A percentile compares a stretch with the other conserved stretches of the same genome.
Conservation (phyloP, 2,888 invertebrate genomes). For the Polietes domitor region DNA sequence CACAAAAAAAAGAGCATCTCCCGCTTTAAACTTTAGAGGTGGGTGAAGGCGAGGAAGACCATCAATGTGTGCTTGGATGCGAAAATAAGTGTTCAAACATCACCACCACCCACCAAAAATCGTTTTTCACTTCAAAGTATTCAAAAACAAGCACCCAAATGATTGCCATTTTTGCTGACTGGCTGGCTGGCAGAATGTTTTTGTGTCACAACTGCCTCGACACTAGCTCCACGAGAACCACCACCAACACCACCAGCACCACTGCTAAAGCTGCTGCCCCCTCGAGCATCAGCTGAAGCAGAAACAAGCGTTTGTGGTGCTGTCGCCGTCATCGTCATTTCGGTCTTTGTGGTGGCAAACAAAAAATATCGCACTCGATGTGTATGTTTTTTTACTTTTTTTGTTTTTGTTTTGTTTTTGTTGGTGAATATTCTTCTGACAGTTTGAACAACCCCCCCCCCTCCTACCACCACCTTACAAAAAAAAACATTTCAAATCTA, state of each 20-base stretch:
- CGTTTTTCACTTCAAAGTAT: constrained; percentile 27
- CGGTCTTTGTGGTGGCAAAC: constrained; percentile 62
- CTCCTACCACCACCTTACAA: too few relatives aligned
- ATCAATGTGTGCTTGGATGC: neutral
- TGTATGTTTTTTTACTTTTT: neutral
- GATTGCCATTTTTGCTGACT: constrained; percentile 55
- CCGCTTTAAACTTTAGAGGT: neutral
- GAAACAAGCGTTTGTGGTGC: constrained; percentile 41
- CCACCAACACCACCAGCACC: neutral
- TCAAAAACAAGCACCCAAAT: constrained; percentile 54
- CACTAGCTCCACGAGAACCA: too few relatives aligned
- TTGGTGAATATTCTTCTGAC: constrained; percentile 3
- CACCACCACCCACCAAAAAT: neutral
- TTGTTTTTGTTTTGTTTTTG: neutral
- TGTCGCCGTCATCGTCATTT: neutral
- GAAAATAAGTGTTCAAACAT: neutral
- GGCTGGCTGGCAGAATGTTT: neutral
- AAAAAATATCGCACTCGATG: constrained; percentile 45
- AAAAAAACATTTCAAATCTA: constrained; percentile 15
- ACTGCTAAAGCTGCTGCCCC: constrained; percentile 42
- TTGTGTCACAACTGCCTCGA: neutral
- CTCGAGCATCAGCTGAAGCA: constrained; percentile 58
- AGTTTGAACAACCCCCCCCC: neutral
- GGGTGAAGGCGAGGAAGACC: constrained; percentile 1
- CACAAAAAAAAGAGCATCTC: neutral